Conservation (phyloP, 2,888 invertebrate species). For the Sphinx pinastri region DNA sequence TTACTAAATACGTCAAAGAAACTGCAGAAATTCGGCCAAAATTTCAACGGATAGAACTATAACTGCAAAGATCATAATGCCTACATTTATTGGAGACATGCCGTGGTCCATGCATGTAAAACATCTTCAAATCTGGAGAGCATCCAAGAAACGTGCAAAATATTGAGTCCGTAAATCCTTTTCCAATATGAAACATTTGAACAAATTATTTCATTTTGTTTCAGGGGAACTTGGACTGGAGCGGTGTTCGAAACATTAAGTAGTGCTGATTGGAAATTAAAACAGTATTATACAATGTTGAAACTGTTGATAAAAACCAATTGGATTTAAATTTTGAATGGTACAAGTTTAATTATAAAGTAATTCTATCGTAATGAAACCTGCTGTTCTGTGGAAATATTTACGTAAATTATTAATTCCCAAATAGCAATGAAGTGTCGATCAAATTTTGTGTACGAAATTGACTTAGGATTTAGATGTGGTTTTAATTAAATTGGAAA, state of each 20-base stretch:
- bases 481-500: no score
- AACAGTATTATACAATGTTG: no score
- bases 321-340: background rate
- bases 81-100: slow-evolving; percentile 5
- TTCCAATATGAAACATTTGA: slow-evolving; percentile 6
- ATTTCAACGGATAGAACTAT: background rate
- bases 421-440: no score
- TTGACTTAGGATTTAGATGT: no score
- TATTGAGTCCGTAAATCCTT: slow-evolving; percentile 11
- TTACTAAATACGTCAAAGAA: no score
- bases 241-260: background rate
- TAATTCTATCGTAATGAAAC: background rate
- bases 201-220: slow-evolving; percentile 25
- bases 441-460: no score
- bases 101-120: background rate
- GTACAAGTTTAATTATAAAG: background rate
- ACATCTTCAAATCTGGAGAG: slow-evolving; percentile 1
- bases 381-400: background rate
- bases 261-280: background rate
- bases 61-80: background rate
- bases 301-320: background rate
- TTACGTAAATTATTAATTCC: no score
- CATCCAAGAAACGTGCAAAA: slow-evolving; percentile 17
- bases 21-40: background rate
- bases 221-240: slow-evolving; percentile 10